Percentiles rank a stretch among this genome's conserved stretches.
phyloP scores from a whole-genome alignment of 2,797 vertebrate species.

The Oreortyx pictus region DNA sequence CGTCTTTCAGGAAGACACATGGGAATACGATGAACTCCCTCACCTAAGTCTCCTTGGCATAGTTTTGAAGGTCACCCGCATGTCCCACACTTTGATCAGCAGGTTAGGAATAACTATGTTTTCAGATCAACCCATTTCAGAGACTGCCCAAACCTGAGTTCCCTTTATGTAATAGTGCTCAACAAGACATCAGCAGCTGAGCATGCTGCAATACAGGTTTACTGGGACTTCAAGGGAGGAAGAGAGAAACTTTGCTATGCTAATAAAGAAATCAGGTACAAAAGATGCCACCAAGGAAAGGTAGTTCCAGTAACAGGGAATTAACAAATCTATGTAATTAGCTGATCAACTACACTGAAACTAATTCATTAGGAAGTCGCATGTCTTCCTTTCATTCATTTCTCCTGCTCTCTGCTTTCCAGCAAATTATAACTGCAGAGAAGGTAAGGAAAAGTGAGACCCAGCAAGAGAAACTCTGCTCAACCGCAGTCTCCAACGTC shows the following conservation, averaged over 20 bases:
- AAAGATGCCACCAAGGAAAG: neutral
- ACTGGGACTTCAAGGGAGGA: neutral
- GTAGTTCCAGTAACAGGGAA: neutral
- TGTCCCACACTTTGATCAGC: neutral
- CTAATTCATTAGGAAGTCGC: neutral
- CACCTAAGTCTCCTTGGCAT: rapidly evolving
- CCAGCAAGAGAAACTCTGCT: neutral
- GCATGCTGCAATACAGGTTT: neutral
- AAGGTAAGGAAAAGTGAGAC: neutral
- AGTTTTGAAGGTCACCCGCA: too few species aligned
- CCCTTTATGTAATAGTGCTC: rapidly evolving
- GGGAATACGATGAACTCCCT: neutral
- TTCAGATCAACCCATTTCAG: neutral
- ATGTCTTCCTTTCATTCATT: neutral
- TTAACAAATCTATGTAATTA: conserved; percentile 23
- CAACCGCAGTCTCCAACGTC: neutral
- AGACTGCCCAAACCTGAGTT: neutral
- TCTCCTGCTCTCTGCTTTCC: neutral
- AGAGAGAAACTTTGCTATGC: neutral
- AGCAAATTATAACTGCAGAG: neutral
- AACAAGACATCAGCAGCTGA: neutral
- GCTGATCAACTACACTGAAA: conserved; percentile 8
- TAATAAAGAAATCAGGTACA: neutral
- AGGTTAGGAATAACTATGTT: neutral
- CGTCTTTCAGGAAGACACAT: neutral